Conservation (phyloP, 2,113 vertebrate species). For the Menidia beryllina region DNA sequence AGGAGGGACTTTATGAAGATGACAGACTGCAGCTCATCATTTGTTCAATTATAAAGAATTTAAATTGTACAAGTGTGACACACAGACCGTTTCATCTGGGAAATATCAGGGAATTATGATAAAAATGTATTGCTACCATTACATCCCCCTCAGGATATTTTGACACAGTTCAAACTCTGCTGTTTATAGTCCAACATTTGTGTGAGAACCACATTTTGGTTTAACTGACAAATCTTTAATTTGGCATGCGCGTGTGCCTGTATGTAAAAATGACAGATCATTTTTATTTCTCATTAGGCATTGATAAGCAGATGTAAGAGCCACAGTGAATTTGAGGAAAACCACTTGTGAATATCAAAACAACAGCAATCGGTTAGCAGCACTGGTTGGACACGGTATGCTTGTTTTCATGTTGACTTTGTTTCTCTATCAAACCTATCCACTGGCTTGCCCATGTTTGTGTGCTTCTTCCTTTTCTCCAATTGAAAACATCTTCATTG, state of each 20-base stretch:
- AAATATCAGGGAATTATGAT: neutral
- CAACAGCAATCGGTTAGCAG: slow-evolving; percentile 32
- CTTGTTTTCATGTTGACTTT: slow-evolving; percentile 57
- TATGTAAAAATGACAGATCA: slow-evolving; percentile 15
- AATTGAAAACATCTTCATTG: slow-evolving; percentile 68
- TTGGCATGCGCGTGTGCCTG: slow-evolving; percentile 15
- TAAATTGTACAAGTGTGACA: neutral
- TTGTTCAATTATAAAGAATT: neutral
- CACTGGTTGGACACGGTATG: slow-evolving; percentile 39
- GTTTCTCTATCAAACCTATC: slow-evolving; percentile 59
- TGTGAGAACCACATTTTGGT: neutral
- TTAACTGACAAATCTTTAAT: neutral
- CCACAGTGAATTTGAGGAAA: slow-evolving; percentile 14
- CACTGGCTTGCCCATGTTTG: slow-evolving; percentile 27
- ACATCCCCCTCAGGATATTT: slow-evolving; percentile 5
- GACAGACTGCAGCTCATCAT: neutral
- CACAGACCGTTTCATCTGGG: neutral
- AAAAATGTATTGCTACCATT: neutral
- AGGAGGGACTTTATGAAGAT: neutral
- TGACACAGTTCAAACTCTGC: neutral
- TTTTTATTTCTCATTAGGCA: slow-evolving; percentile 36
- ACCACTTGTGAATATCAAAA: slow-evolving; percentile 33
- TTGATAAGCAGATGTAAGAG: slow-evolving; percentile 50
- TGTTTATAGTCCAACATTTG: neutral
- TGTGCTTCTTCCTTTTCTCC: slow-evolving; percentile 47